Conservation (phyloP, 2,113 vertebrate species). For the Paracanthobrama guichenoti region DNA sequence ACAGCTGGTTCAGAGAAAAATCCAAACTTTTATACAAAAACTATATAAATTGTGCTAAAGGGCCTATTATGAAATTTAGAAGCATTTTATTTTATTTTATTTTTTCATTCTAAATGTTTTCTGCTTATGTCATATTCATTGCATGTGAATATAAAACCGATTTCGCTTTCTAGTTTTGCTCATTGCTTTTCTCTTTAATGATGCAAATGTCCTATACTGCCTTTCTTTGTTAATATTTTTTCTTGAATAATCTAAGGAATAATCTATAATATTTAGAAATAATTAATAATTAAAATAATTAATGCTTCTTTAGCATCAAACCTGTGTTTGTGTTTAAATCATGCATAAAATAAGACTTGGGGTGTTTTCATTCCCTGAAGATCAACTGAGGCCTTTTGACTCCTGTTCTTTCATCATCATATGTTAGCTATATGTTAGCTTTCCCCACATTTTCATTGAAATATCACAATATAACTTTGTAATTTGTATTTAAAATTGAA, state of each 20-base stretch:
- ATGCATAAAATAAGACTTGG: neutral
- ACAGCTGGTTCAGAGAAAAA: slow-evolving; percentile 79
- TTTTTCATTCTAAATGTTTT: neutral
- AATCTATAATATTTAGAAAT: too few species aligned
- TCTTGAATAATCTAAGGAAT: neutral
- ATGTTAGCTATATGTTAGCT: neutral
- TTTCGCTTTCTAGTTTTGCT: neutral
- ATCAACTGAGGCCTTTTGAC: neutral
- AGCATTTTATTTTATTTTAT: neutral
- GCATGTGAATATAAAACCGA: neutral
- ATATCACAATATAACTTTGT: neutral
- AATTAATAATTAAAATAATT: too few species aligned
- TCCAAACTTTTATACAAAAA: slow-evolving; percentile 65
- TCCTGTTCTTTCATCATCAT: neutral
- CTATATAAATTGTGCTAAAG: slow-evolving; percentile 56
- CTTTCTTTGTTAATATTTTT: neutral
- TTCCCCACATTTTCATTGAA: neutral
- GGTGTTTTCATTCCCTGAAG: neutral
- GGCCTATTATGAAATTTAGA: neutral
- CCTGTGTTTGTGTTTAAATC: neutral
- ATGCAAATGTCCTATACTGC: neutral
- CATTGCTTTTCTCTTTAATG: neutral
- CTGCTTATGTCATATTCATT: neutral
- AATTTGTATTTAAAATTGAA: too few species aligned
- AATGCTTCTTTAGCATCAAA: neutral